phyloP scores from a whole-genome alignment of 1,140 invertebrate genomes.

The Idris sp. region DNA sequence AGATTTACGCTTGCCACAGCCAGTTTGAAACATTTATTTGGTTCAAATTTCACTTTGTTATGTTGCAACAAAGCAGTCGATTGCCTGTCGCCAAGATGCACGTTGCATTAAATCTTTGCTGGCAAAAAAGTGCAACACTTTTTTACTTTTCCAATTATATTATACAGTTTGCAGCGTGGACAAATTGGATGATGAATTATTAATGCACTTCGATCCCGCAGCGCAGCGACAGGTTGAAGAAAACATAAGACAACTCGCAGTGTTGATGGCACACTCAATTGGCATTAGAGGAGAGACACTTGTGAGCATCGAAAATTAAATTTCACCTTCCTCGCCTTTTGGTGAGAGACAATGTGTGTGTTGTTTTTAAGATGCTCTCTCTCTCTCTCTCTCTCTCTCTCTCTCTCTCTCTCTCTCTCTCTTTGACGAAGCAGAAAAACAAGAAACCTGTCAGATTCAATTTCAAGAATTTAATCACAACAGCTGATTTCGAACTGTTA shows the following conservation, averaged over 20 bases:
- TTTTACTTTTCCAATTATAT: constrained; percentile 43
- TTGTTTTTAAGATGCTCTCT: no score
- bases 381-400: no score
- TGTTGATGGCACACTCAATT: constrained; percentile 17
- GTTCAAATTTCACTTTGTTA: constrained; percentile 15
- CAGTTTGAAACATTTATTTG: constrained; percentile 37
- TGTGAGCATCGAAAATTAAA: constrained; percentile 8
- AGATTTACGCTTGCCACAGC: constrained; percentile 24
- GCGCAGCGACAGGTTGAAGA: constrained; percentile 12
- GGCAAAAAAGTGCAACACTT: constrained; percentile 17
- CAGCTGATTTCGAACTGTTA: no score
- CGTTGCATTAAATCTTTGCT: constrained; percentile 23
- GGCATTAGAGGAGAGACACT: constrained; percentile 1
- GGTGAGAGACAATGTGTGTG: no score
- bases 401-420: no score
- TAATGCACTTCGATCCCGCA: constrained; percentile 16
- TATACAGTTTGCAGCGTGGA: constrained; percentile 14
- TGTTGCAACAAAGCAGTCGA: background rate
- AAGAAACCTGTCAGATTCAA: no score
- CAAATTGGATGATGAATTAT: constrained; percentile 40
- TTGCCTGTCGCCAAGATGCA: constrained; percentile 18
- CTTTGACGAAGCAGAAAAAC: no score
- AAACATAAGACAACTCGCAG: constrained; percentile 2
- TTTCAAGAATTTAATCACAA: no score
- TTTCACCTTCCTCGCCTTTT: no score